Base-by-base conservation (phyloP, 37 sponge, comb jelly and placozoan genomes). In the Petrosia ficiformis region DNA sequence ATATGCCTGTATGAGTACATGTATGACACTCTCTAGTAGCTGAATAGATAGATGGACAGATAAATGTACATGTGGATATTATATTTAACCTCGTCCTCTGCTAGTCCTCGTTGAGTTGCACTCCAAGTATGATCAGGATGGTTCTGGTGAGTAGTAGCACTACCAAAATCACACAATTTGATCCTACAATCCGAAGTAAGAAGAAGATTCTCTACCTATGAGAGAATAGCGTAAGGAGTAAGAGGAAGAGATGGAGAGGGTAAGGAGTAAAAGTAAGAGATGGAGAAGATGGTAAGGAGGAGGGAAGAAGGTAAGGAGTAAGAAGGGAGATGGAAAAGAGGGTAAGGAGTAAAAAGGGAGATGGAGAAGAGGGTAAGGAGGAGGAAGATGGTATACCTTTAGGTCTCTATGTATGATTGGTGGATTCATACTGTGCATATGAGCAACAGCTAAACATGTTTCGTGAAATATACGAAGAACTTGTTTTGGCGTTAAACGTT, bases 101-200 rank as follows among this genome's bases (percentile, higher is more conserved):
- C 80, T 44, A 95, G 81, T 6, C 87, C 94, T 32, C 98, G 40
- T 77, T 97, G 88, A 19, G 65, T 59, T 29, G 81, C 68, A 0
- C 93, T 74, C 98, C 98, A 97, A 44, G 80, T 75, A 64, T 67
- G 30, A 40, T 90, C 89, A 0, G 98, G 98, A 19, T 74, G 67
- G 21, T 89, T 44, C 35, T 54, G 68, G 52, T 84, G 59, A 1
- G 74, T 89, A n/a, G 98, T 95, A 63, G 95, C 95, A 86, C 92
- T 90, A 31, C 98, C 98, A 89, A 95, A 97, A 78, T 97, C 98
- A 78, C 98, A 97, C 67, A 97, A 75, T 68, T 87, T 95, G 58
- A 97, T 88, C 2, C 28, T 43, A 14, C 93, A 93, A 2, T 59
- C 67, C 0, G 76, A 33, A 25, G 42, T 82, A 54, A 97, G 78